Percentiles rank a stretch among this genome's conserved stretches.
phyloP scores from a whole-genome alignment of 2,113 vertebrate genomes.

The Anguilla japonica region DNA sequence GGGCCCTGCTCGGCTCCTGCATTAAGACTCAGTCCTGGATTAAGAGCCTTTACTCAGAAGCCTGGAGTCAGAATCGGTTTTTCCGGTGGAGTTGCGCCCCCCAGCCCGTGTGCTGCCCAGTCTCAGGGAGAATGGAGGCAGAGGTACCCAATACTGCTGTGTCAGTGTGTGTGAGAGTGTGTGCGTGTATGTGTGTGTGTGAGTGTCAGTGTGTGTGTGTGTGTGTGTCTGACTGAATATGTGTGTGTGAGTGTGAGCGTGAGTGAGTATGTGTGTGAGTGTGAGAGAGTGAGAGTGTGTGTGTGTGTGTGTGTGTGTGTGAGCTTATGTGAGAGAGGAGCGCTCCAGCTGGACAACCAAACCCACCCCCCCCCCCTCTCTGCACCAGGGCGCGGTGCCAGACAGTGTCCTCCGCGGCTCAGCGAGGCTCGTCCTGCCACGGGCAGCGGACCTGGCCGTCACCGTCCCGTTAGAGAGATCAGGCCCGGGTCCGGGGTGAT shows the following conservation, averaged over 20 bases:
- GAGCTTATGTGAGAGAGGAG: background rate
- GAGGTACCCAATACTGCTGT: background rate
- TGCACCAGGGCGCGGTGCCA: background rate
- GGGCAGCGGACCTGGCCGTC: background rate
- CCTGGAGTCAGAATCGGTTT: background rate
- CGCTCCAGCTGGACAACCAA: background rate
- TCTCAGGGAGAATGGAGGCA: too few relatives aligned
- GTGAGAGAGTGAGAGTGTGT: too few relatives aligned
- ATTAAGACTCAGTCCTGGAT: background rate
- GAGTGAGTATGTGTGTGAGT: too few relatives aligned
- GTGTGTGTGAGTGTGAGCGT: too few relatives aligned
- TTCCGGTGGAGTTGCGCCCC: background rate
- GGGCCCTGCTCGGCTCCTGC: background rate
- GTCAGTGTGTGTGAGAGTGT: too few relatives aligned
- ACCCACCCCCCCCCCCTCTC: background rate
- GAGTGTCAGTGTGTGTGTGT: too few relatives aligned
- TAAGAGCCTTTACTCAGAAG: background rate
- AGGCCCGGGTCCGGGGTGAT: background rate
- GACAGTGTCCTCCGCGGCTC: background rate
- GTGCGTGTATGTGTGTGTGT: too few relatives aligned
- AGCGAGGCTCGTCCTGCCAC: background rate
- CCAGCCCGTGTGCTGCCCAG: too few relatives aligned
- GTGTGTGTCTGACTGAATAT: too few relatives aligned
- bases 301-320: background rate
- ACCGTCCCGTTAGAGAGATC: slow-evolving; percentile 8